phyloP scores from a whole-genome alignment of 2,797 vertebrate genomes.

The Pantherophis alleghaniensis region DNA sequence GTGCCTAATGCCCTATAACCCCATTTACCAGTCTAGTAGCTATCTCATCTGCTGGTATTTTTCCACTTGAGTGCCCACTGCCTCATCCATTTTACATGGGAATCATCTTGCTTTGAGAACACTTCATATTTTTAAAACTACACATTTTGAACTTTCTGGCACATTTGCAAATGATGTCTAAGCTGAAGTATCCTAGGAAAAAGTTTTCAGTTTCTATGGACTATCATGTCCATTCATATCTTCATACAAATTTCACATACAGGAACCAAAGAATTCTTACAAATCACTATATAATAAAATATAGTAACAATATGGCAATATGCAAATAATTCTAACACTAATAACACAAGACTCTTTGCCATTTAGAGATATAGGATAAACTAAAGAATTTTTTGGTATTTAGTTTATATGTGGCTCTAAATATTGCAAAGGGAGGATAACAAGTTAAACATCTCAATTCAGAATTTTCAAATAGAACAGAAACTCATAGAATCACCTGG shows the following conservation, averaged over 20 bases:
- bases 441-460: not conserved
- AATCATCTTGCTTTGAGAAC: not conserved
- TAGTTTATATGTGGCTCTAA: not conserved
- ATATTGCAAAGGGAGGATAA: not conserved
- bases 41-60: not conserved
- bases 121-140: not conserved
- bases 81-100: not conserved
- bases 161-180: not conserved
- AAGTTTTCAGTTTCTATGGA: not conserved
- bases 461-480: not conserved
- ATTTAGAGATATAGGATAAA: not conserved
- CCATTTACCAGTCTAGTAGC: not conserved
- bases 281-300: not conserved
- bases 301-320: not conserved
- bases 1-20: not conserved
- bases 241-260: not conserved
- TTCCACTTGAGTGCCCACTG: not conserved
- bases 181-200: not conserved
- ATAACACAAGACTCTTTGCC: not conserved
- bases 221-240: not conserved
- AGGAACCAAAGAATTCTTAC: not conserved
- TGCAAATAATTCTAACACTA: not conserved
- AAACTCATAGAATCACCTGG: not conserved
- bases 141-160: not conserved
- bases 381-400: not conserved